These are phyloP conservation scores for Heptranchias perlo DNA, from an alignment of 2,113 vertebrate genomes.

Conservation along the genomic window DNA sequence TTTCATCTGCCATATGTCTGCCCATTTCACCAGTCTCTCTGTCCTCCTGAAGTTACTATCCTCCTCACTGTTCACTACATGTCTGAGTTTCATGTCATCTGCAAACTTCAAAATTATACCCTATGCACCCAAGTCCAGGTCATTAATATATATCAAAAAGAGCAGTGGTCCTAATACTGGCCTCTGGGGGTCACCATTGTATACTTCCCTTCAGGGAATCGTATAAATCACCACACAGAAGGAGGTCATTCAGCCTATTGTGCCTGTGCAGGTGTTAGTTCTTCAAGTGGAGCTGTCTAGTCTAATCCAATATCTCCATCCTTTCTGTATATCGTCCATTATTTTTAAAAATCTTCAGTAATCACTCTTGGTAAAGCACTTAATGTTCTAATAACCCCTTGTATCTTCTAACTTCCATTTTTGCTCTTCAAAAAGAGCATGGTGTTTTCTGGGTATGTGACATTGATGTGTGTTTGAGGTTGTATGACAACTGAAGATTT, in stretches of 20 bases:
- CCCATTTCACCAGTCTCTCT: no score
- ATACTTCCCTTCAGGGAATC: no score
- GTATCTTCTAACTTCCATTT: background rate
- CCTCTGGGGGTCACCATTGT: no score
- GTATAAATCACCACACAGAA: background rate
- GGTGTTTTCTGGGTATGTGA: background rate
- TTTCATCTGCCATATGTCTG: no score
- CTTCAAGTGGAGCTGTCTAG: background rate
- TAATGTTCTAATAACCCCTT: background rate
- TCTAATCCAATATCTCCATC: background rate
- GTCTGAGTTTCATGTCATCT: no score
- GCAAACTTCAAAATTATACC: no score
- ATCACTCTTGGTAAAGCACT: background rate
- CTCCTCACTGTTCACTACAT: no score
- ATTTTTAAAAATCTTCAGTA: background rate
- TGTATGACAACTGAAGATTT: background rate
- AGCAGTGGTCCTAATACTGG: no score
- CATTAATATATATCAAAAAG: no score
- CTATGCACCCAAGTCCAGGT: no score
- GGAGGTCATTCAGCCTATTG: background rate
- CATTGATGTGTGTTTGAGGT: background rate
- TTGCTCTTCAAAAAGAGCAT: background rate
- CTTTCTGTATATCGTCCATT: background rate
- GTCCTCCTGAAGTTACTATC: no score
- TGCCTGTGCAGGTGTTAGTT: no score